Percentiles rank a stretch among this genome's conserved stretches.
Evolutionary conservation across 35 echinoderm and acorn worm genomes (phyloP).

Genomic region (Heliocidaris tuberculata): DNA sequence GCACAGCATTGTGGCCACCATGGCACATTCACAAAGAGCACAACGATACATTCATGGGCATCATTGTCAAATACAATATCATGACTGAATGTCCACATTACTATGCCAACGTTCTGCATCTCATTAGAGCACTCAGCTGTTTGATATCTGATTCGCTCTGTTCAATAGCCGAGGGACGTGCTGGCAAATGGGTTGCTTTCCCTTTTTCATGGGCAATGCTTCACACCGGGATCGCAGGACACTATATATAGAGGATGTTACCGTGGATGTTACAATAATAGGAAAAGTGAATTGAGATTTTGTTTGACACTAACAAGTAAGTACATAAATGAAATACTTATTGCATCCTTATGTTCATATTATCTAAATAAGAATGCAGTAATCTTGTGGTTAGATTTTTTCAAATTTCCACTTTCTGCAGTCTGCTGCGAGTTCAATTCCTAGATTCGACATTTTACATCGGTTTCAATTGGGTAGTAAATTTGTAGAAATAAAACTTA

Average conservation of each 20-base stretch:
- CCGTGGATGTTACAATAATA: background rate
- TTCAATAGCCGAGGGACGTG: constrained; percentile 2
- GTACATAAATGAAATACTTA: background rate
- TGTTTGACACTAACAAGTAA: background rate
- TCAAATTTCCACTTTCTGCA: background rate
- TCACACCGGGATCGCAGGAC: background rate
- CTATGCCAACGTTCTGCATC: constrained; percentile 39
- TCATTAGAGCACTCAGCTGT: constrained; percentile 3
- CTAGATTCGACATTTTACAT: background rate
- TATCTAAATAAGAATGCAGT: background rate
- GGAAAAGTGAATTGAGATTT: background rate
- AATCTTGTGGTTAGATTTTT: background rate
- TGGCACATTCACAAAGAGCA: background rate
- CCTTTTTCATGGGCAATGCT: background rate
- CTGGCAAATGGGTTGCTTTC: background rate
- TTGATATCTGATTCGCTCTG: constrained; percentile 1
- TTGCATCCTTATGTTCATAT: background rate
- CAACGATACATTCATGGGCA: constrained; percentile 24
- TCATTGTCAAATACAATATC: background rate
- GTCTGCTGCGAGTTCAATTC: background rate
- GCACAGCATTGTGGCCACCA: background rate
- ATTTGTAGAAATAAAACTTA: too few relatives aligned
- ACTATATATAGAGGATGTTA: background rate
- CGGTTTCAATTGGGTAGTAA: too few relatives aligned
- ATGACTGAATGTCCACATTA: constrained; percentile 34